Evolutionary conservation across 2,888 invertebrate species (phyloP), one percentile per base, ranked within the genome.

Genomic region (Phyto melanocephala): DNA sequence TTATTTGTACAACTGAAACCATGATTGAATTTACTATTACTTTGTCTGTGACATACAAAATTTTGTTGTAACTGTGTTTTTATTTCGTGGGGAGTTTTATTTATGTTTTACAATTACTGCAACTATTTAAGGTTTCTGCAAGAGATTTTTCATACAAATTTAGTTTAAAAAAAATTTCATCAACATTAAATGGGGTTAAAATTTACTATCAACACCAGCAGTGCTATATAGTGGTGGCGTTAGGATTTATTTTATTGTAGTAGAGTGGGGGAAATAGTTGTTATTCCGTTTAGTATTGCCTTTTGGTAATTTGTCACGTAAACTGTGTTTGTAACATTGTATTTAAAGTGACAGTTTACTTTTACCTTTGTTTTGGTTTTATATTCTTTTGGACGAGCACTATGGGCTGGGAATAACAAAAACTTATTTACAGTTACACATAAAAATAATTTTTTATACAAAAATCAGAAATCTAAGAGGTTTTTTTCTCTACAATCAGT

Each of bases 301-400:
- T 6, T 72, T 67, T 58, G 60, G 17, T 58, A 65, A 75, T 52
- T 65, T 80, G 80, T 76, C 80, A 80, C 80, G 70, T 80, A 80
- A 76, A 65, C 70, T 52, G 15, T 35, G 50, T 80, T 65, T 58
- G 35, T 58, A 8, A 42, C 20, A 24, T 45, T 42, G 40, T 33
- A 62, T 70, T 62, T 42, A 45, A 35, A 37, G 54, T 70, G 80
- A 74, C 63, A 52, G 60, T 68, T 70, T 62, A 62, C 24, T 52
- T 28, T 60, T 67, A 56, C 42, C 24, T 62, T 54, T 77, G 52
- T 35, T 63, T 62, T 70, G 35, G 33, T 56, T 70, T 22, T 15
- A 24, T 37, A 11, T 56, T 17, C 8, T 45, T 13, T 42, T 13
- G 1, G 4, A 40, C 15, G 10, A 11, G 45, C 47, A 47, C 20